phyloP scores from a whole-genome alignment of 2,888 invertebrate species.

The Brachynemurus nebulosus region DNA sequence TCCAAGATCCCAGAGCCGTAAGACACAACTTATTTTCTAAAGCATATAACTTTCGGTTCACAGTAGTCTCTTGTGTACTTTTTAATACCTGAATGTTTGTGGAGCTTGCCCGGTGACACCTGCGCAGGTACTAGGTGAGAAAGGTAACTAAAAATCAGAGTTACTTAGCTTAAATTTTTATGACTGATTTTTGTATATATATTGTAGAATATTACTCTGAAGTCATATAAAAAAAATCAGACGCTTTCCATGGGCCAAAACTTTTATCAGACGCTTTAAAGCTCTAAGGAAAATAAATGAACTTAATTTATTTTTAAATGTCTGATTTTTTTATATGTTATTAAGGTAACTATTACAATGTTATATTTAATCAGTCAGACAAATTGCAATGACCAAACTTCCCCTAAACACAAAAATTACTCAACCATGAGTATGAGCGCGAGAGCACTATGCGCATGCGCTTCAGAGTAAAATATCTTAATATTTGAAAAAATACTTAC shows the following conservation, averaged over 20 bases:
- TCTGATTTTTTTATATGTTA: constrained; percentile 9
- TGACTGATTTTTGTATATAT: constrained; percentile 7
- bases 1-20: constrained; percentile 5
- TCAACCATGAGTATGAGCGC: constrained; percentile 2
- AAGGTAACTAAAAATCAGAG: constrained; percentile 8
- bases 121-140: too few species aligned
- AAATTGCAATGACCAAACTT: constrained; percentile 8
- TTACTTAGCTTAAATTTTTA: constrained; percentile 7
- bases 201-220: constrained; percentile 7
- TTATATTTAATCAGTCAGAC: constrained; percentile 10
- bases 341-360: constrained; percentile 5
- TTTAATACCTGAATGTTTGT: constrained; percentile 9
- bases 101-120: constrained; percentile 6
- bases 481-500: not conserved
- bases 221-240: constrained; percentile 7
- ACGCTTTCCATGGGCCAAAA: constrained; percentile 6
- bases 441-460: constrained; percentile 2
- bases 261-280: constrained; percentile 10
- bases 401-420: not conserved
- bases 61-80: constrained; percentile 2
- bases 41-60: constrained; percentile 4
- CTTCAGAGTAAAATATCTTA: not conserved
- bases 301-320: constrained; percentile 9
- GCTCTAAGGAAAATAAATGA: constrained; percentile 5
- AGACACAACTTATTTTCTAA: constrained; percentile 9